Percentiles rank a stretch among this genome's conserved stretches.
Conservation (phyloP, 2,888 invertebrate genomes). For the Hipparchia semele region DNA sequence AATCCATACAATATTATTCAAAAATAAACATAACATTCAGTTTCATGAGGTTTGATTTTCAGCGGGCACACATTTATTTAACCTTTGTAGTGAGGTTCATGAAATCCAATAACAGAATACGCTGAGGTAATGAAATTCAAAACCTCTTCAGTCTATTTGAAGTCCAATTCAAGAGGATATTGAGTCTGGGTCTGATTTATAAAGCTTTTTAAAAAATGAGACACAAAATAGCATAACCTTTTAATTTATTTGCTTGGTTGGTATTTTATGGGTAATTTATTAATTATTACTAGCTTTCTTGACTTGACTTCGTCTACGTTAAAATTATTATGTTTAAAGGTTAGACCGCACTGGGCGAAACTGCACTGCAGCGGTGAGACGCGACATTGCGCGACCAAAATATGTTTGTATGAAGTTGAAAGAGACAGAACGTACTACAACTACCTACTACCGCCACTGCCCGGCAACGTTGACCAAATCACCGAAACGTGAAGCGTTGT, state of each 20-base stretch:
- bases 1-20: neutral
- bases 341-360: no score
- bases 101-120: slow-evolving; percentile 61
- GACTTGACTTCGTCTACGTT: no score
- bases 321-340: no score
- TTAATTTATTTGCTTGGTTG: neutral
- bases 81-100: slow-evolving; percentile 50
- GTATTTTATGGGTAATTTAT: neutral
- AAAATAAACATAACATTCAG: slow-evolving; percentile 10
- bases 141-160: slow-evolving; percentile 60
- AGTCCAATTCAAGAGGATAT: slow-evolving; percentile 54
- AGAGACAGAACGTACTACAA: no score
- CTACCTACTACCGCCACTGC: no score
- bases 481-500: no score
- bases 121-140: slow-evolving; percentile 59
- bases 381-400: no score
- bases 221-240: neutral
- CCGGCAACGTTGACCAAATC: no score
- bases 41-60: slow-evolving; percentile 14
- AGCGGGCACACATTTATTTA: slow-evolving; percentile 30
- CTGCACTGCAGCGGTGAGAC: no score
- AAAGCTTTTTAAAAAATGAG: slow-evolving; percentile 36
- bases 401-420: no score
- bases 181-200: slow-evolving; percentile 42
- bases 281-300: neutral